Conservation (phyloP, 2,797 vertebrate genomes). For the Enteromius radiatus region DNA sequence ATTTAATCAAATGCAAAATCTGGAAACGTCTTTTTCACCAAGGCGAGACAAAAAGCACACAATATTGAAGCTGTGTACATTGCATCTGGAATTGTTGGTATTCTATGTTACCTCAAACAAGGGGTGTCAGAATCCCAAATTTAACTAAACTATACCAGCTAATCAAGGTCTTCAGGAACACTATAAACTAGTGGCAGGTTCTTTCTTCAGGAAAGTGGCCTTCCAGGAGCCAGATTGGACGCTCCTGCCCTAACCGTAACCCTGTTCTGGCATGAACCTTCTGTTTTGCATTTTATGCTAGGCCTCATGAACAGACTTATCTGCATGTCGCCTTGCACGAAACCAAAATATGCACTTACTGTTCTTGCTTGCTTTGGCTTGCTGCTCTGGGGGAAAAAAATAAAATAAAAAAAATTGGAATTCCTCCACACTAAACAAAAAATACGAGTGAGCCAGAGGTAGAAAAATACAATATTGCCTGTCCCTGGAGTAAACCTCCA, state of each 20-base stretch:
- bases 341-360: background rate
- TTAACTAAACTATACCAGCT: background rate
- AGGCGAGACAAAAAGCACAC: conserved; percentile 12
- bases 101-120: background rate
- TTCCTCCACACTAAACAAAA: conserved; percentile 11
- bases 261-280: background rate
- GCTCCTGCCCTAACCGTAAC: background rate
- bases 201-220: background rate
- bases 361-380: background rate
- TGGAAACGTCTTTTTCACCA: conserved; percentile 13
- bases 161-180: background rate
- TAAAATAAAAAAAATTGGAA: background rate
- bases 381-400: background rate
- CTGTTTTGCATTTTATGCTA: background rate
- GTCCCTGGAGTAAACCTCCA: background rate
- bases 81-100: background rate
- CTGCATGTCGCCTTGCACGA: background rate
- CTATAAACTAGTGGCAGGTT: background rate
- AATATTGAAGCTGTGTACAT: background rate
- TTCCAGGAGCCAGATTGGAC: background rate
- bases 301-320: background rate
- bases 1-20: conserved; percentile 52
- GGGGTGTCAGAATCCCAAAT: background rate
- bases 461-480: conserved; percentile 32
- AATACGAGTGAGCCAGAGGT: background rate